A percentile compares a stretch with the other conserved stretches of the same genome.
These are phyloP conservation scores for Buphagus erythrorhynchus DNA, from an alignment of 2,797 vertebrate species.

Conservation along the genomic window DNA sequence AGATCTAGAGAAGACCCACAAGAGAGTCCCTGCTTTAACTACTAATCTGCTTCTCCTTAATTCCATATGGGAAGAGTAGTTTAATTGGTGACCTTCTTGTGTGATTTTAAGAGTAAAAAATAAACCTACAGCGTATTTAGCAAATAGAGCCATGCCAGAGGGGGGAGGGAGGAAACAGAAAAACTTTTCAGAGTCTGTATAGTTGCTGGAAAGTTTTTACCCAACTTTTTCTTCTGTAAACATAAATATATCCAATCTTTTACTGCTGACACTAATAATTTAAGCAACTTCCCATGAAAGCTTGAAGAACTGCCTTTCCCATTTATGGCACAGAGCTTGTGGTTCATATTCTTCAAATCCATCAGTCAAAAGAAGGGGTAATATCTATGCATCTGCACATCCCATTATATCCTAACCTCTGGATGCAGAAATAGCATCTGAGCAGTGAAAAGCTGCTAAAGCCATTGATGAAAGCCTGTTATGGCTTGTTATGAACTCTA, in stretches of 20 bases:
- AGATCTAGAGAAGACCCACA: background rate
- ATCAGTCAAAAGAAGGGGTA: conserved; percentile 26
- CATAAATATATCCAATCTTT: conserved; percentile 10
- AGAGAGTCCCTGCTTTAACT: conserved; percentile 11
- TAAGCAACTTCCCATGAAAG: conserved; percentile 13
- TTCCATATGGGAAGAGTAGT: conserved; percentile 20
- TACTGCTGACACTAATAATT: conserved; percentile 39
- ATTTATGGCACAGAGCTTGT: conserved; percentile 13
- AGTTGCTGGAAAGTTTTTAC: conserved; percentile 22
- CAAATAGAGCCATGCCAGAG: background rate
- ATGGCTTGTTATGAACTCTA: conserved; percentile 7
- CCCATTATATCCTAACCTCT: conserved; percentile 41
- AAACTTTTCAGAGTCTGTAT: background rate
- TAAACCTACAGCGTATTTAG: conserved; percentile 22
- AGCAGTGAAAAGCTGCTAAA: conserved; percentile 52
- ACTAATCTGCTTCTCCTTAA: conserved; percentile 34
- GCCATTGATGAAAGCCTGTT: conserved; percentile 9
- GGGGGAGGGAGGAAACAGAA: background rate
- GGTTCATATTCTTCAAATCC: background rate
- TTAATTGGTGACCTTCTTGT: conserved; percentile 44
- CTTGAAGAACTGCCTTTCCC: background rate
- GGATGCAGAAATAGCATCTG: conserved; percentile 34
- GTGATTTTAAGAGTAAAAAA: conserved; percentile 37
- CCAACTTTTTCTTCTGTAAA: conserved; percentile 24
- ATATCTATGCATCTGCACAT: conserved; percentile 46